Base-by-base conservation (phyloP, 2,888 invertebrate species). In the Physocephala rufipes region DNA sequence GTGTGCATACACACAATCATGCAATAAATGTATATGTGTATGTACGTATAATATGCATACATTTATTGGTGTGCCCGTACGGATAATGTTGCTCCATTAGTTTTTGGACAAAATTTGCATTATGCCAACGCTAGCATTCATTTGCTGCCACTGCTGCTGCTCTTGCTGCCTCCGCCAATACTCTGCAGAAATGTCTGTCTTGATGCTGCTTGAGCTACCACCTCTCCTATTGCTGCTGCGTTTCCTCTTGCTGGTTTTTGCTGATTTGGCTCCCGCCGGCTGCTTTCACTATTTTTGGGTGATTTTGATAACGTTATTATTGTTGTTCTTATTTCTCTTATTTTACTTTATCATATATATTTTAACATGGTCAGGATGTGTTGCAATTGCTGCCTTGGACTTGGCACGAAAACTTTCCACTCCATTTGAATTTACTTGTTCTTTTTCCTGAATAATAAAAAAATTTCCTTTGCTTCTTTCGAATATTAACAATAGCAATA, bases 371-470 rank as follows among this genome's bases (percentile, higher is more conserved):
- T 7, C 21, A 2, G 19, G 5, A 21, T 21, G 4, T 55, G 51
- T 24, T 64, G 71, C 68, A 61, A 53, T 1, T 67, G 47, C 43
- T 47, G 19, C 16, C 55, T 16, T 68, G 45, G 67, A 74, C 74
- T 67, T 36, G 36, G 36, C 36, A 36, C 36, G 76, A 75, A 76
- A 76, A 76, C 70, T 77, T 77, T 76, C 75, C 76, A 73, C 72
- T 77, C 77, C 77, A 77, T 77, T 77, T 75, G 75, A 71, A 74
- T 69, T 67, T 73, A 74, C 73, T 75, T 76, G 74, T 73, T 75
- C n/a, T n/a, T n/a, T n/a, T 74, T 73, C 26, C 61, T 51, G 30
- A 24, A 7, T 36, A 36, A 36, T 36, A 53, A 30, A 15, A 62
- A 62, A 51, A 51, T 68, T 62, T 51, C 21, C 61, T 61, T 36